Evolutionary conservation across 2,888 invertebrate species (phyloP).

Genomic region (Pristionchus fissidentatus): DNA sequence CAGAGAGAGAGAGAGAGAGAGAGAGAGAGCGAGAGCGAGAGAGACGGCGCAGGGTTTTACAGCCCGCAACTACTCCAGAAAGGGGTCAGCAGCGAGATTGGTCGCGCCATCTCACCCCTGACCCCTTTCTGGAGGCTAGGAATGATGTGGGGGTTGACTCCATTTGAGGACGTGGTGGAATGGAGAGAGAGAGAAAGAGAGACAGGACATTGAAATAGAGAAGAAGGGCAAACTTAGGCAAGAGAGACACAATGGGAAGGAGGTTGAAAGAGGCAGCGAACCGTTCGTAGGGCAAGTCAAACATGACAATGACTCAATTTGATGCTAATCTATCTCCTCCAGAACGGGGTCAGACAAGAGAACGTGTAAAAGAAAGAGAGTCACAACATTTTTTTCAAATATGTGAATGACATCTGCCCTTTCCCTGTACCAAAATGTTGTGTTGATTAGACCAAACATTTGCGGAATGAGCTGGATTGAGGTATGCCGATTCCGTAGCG

Average conservation of each 20-base stretch:
- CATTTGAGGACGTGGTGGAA: background rate
- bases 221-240: slow-evolving; percentile 7
- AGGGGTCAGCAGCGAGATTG: background rate
- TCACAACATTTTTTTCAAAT: too few relatives aligned
- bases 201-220: slow-evolving; percentile 18
- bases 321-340: background rate
- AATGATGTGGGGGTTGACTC: slow-evolving; percentile 32
- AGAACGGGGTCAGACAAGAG: background rate
- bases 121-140: too few relatives aligned
- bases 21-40: background rate
- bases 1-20: slow-evolving; percentile 7
- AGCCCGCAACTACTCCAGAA: too few relatives aligned
- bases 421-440: too few relatives aligned
- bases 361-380: background rate
- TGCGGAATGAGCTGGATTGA: too few relatives aligned
- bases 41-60: too few relatives aligned
- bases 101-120: too few relatives aligned
- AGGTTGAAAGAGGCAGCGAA: slow-evolving; percentile 5
- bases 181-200: slow-evolving; percentile 16
- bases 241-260: background rate
- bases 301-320: background rate
- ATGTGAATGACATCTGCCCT: too few relatives aligned
- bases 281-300: too few relatives aligned
- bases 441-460: too few relatives aligned
- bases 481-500: too few relatives aligned